phyloP scores from a whole-genome alignment of 2,113 vertebrate genomes.

The Aptenodytes forsteri region DNA sequence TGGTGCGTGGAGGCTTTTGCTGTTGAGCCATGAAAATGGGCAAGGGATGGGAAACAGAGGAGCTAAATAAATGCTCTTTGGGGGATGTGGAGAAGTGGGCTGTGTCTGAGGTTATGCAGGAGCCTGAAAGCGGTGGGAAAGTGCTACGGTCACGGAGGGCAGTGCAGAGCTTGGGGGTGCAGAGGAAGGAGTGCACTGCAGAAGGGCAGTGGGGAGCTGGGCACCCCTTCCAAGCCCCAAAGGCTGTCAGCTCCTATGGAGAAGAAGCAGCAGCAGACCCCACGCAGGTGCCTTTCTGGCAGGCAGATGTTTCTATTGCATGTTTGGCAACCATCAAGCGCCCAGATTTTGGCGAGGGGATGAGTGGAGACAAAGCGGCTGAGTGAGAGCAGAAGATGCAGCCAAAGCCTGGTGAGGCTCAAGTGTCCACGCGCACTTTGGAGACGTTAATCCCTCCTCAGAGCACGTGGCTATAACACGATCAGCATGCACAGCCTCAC shows the following conservation, averaged over 20 bases:
- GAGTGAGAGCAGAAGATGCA: neutral
- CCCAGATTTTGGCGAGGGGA: neutral
- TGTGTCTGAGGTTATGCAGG: neutral
- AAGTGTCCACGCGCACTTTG: neutral
- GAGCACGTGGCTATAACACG: neutral
- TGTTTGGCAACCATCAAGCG: neutral
- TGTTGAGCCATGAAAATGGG: neutral
- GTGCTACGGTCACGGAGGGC: neutral
- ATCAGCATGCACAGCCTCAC: neutral
- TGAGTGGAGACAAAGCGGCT: neutral
- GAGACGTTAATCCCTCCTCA: neutral
- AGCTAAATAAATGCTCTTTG: neutral
- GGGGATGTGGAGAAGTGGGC: neutral
- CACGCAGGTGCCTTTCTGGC: neutral
- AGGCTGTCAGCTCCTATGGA: neutral
- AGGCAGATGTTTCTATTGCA: neutral
- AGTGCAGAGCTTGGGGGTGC: neutral
- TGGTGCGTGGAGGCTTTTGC: accelerated
- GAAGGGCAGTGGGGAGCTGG: neutral
- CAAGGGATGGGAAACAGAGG: neutral
- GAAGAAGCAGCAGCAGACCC: neutral
- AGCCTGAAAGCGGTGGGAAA: neutral
- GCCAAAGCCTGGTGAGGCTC: neutral
- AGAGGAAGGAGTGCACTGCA: neutral
- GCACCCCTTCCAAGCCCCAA: neutral